Base-by-base conservation (phyloP, 2,888 invertebrate genomes). In the Thereva unica region DNA sequence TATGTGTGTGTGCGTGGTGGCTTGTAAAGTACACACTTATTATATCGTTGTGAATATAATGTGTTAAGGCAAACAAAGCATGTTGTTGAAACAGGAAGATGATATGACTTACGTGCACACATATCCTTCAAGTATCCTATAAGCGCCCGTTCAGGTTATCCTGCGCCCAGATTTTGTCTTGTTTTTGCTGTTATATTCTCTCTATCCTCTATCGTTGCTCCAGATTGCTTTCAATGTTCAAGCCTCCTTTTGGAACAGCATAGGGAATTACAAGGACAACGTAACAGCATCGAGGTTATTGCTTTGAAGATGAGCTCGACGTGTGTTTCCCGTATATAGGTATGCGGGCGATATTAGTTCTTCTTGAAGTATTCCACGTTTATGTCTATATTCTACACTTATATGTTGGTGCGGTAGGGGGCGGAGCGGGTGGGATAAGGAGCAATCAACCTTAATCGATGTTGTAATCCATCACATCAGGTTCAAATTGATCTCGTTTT, bases 391-490 rank as follows among this genome's bases (percentile, higher is more conserved):
- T 23, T 23, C 1, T 2, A 23, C 23, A 23, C 23, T 23, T 23
- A 23, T 23, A 23, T 23, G 23, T 23, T 23, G 23, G 23, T 1
- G 23, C 2, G 23, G 23, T 42, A 3, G 7, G 9, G 9, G 38
- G 37, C 44, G 37, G n/a, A n/a, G n/a, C n/a, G 12, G 42, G 52
- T 44, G 35, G 67, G 63, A 68, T 55, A 55, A 53, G 57, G 57
- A 71, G 70, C 71, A 71, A 71, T 71, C 71, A 71, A 68, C 71
- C 68, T 68, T 71, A 71, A 71, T 71, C 71, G 71, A 70, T 70
- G 68, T 67, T 67, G 71, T 70, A 71, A 71, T 71, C 71, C 70
- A 71, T 71, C 71, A 71, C 68, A 71, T 70, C 64, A 68, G 69
- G 68, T 69, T 71, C 54, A 57, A 66, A 57, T 40, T 38, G 54